Evolutionary conservation across 1,140 invertebrate genomes (phyloP), one percentile per base, ranked within the genome.

Genomic region (Temnothorax longispinosus): DNA sequence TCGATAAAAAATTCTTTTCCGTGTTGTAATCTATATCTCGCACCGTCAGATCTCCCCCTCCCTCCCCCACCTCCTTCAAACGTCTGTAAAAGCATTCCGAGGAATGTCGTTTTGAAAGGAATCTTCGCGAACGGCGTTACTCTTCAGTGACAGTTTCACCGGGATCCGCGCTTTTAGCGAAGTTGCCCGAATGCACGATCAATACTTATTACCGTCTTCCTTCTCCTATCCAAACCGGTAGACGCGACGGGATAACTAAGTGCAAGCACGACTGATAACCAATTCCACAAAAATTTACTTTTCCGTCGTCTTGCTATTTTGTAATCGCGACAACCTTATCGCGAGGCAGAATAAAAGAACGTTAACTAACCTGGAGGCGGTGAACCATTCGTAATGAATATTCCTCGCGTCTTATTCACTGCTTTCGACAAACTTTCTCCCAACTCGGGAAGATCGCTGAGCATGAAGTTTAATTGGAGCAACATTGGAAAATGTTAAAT

Each of bases 61-160:
- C 7, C 21, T 3, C 21, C 11, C 11, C 7, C 54, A 38, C 65
- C 27, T 27, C 27, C 27, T 84, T 60, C 27, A 60, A 60, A 21
- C 54, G 67, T 10, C 69, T 50, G 69, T 84, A 75, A 84, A 84
- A 84, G 80, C 80, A 84, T 71, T 84, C n/a, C 44, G 41, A 50
- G 47, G 54, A 84, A 60, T n/a, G 69, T 84, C 80, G 44, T 84
- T 84, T 75, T 84, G 69, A 84, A 84, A 84, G 41, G 80, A 75
- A 84, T 60, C 41, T 21, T 60, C 41, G 38, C 80, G 78, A 82
- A 47, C 38, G 27, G 67, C 38, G 41, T 74, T 84, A 84, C 67
- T 69, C 65, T 62, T 75, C 69, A 62, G 69, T 84, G 80, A 84
- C 69, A 84, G 80, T 84, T 60, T 58, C 71, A 62, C 69, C 58